phyloP scores from a whole-genome alignment of 1,140 invertebrate species.

The Trichonephila clavipes region DNA sequence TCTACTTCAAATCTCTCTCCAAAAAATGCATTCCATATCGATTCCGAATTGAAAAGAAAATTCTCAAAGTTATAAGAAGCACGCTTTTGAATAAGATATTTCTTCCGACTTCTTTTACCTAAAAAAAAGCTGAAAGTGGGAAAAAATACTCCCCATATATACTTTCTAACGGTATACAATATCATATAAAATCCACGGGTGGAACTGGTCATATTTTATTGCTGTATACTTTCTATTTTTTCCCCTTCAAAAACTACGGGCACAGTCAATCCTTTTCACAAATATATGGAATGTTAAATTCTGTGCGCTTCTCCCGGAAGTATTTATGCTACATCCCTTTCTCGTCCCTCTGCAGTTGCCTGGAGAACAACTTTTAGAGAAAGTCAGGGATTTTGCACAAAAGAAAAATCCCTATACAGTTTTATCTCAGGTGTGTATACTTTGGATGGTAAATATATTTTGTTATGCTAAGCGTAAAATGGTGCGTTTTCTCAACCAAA shows the following conservation, averaged over 20 bases:
- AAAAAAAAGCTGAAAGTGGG: neutral
- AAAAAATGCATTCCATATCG: neutral
- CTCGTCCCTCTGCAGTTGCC: neutral
- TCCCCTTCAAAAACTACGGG: neutral
- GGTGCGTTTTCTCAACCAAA: no score
- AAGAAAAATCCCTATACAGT: neutral
- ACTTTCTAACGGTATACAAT: neutral
- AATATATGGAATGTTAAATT: conserved; percentile 28
- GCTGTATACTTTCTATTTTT: neutral
- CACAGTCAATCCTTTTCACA: conserved; percentile 18
- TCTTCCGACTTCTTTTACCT: neutral
- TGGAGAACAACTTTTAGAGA: neutral
- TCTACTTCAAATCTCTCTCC: neutral
- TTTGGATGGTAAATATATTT: neutral
- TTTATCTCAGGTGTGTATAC: neutral
- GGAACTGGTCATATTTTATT: conserved; percentile 12
- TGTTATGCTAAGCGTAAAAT: neutral
- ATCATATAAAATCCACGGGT: neutral
- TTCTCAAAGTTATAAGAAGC: neutral
- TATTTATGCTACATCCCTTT: neutral
- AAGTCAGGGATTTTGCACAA: neutral
- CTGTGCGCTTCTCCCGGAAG: neutral
- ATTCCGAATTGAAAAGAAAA: conserved; percentile 14
- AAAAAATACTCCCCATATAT: neutral
- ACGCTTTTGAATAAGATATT: neutral